Percentiles rank a stretch among this genome's conserved stretches.
Conservation (phyloP, 1,140 invertebrate genomes). For the Lepidotrigona ventralis region DNA sequence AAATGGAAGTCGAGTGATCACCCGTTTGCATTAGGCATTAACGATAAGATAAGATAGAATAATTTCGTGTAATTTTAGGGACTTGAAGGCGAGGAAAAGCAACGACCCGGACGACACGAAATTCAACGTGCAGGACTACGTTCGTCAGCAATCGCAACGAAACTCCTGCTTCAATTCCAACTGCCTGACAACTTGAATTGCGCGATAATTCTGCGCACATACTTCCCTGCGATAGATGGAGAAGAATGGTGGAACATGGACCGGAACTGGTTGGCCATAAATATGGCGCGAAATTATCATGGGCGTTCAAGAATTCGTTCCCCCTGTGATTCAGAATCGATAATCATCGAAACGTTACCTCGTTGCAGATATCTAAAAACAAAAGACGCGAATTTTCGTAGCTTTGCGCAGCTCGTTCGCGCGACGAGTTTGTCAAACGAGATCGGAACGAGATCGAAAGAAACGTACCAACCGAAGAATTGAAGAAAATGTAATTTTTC, state of each 20-base stretch:
- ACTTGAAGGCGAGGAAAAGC: constrained; percentile 83
- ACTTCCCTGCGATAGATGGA: constrained; percentile 29
- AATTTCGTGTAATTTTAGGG: constrained; percentile 77
- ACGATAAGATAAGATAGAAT: not conserved
- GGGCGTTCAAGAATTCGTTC: constrained; percentile 1
- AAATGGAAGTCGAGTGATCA: not conserved
- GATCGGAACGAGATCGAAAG: not conserved
- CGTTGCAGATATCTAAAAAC: not conserved
- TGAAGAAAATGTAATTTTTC: not conserved
- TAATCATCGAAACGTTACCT: not conserved
- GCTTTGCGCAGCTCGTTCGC: not conserved
- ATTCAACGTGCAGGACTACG: constrained; percentile 86
- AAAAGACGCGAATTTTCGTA: not conserved
- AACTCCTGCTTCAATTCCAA: constrained; percentile 76
- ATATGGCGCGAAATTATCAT: constrained; percentile 36
- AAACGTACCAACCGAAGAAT: not conserved
- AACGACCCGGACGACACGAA: constrained; percentile 81
- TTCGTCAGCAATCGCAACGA: constrained; percentile 83
- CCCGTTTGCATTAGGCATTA: not conserved
- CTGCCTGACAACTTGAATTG: constrained; percentile 75
- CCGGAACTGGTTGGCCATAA: constrained; percentile 73
- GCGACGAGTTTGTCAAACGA: not conserved
- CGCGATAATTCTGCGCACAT: constrained; percentile 7
- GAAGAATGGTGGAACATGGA: constrained; percentile 55
- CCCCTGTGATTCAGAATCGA: not conserved